Percentiles rank a stretch among this genome's conserved stretches.
These are phyloP conservation scores for Cirrhinus mrigala DNA, from an alignment of 2,797 vertebrate genomes.

Conservation along the genomic window DNA sequence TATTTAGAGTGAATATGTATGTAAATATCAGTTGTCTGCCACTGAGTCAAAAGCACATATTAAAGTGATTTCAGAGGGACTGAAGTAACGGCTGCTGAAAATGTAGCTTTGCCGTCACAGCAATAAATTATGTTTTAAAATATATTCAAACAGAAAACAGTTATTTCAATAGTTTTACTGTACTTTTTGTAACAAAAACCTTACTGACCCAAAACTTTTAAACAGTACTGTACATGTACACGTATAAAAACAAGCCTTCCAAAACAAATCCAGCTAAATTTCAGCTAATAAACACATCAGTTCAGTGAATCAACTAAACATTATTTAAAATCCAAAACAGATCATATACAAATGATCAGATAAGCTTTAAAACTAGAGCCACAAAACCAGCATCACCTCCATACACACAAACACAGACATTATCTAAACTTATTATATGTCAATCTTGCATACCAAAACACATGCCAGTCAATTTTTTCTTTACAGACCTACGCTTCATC, in stretches of 20 bases:
- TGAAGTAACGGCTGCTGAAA: neutral
- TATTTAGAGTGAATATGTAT: no score
- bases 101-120: neutral
- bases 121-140: neutral
- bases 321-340: no score
- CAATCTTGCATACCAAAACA: neutral
- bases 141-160: no score
- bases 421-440: constrained; percentile 13
- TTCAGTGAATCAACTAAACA: neutral
- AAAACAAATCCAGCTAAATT: neutral
- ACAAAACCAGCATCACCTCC: constrained; percentile 14
- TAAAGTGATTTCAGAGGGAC: neutral
- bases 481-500: neutral
- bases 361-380: constrained; percentile 8
- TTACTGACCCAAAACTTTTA: no score
- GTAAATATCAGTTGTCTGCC: neutral
- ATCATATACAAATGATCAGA: constrained; percentile 2
- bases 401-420: constrained; percentile 43
- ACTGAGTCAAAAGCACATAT: neutral
- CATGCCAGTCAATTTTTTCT: neutral
- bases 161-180: no score
- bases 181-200: no score
- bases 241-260: no score
- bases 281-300: neutral
- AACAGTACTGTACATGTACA: no score